These are phyloP conservation scores for Allygus modestus DNA, from an alignment of 2,888 invertebrate genomes.

Conservation along the genomic window DNA sequence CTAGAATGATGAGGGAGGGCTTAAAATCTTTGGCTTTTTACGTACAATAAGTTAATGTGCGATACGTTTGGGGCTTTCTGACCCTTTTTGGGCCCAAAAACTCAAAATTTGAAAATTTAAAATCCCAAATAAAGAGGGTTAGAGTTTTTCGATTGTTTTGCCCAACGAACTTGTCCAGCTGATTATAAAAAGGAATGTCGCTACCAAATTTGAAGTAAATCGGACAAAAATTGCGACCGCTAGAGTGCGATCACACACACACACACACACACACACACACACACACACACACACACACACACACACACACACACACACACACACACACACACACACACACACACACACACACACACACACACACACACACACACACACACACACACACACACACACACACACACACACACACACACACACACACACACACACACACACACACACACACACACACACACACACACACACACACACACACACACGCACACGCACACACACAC, in stretches of 20 bases:
- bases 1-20: too few relatives aligned
- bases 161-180: too few relatives aligned
- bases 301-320: constrained; percentile 61
- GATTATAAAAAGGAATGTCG: too few relatives aligned
- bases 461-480: constrained; percentile 57
- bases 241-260: constrained; percentile 59
- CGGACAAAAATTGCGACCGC: too few relatives aligned
- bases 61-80: too few relatives aligned
- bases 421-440: constrained; percentile 60
- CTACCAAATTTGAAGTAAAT: too few relatives aligned
- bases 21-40: too few relatives aligned
- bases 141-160: too few relatives aligned
- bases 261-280: constrained; percentile 60
- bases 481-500: constrained; percentile 50
- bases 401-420: constrained; percentile 59
- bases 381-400: constrained; percentile 54
- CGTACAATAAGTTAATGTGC: too few relatives aligned
- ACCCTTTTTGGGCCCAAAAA: too few relatives aligned
- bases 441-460: constrained; percentile 59
- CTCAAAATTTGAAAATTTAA: too few relatives aligned
- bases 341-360: constrained; percentile 55
- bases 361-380: constrained; percentile 58
- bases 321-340: constrained; percentile 60
- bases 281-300: constrained; percentile 54
- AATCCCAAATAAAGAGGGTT: too few relatives aligned